Evolutionary conservation across 1,140 invertebrate species (phyloP), one percentile per base, ranked within the genome.

Genomic region (Rhagoletis zephyria): DNA sequence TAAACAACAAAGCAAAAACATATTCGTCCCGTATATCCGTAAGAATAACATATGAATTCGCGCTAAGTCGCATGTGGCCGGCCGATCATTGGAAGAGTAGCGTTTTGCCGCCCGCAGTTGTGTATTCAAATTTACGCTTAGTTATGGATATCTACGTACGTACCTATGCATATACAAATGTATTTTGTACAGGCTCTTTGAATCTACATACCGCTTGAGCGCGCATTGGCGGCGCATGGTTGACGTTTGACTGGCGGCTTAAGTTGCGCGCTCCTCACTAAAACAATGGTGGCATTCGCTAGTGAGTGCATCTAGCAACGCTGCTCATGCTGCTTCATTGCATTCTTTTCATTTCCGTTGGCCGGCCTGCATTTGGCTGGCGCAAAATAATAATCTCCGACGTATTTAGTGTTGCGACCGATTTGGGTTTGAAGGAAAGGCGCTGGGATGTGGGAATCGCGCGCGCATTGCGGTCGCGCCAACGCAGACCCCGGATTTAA

Each of bases 331-430:
- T 60, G 59, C 59, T 60, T 12, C 6, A 12, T 60, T 60, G 64
- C n/a, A 67, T 67, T 67, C 40, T 67, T 5, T 63, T 67, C 64
- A 67, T 67, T 67, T 67, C 64, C 64, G 64, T 40, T 67, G 64
- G 10, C 1, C n/a, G 4, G 64, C 30, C 30, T 1, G 6, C 40
- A 30, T 67, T 67, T 67, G 16, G 61, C 61, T 30, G 30, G 30
- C 30, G 30, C 30, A 30, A 30, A 30, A 30, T 30, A 30, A 30
- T 30, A 30, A 30, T 30, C 30, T 30, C 30, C 30, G 0, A 30
- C 30, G 30, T 30, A 30, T 30, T 30, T 30, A 30, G 30, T 30
- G 30, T 30, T 30, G 30, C 30, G 30, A 30, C 30, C 30, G 30
- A 30, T 30, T 30, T 30, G 30, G 30, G 30, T 30, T 30, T 30